phyloP scores from a whole-genome alignment of 2,888 invertebrate species.

The Aporophyla lueneburgensis region DNA sequence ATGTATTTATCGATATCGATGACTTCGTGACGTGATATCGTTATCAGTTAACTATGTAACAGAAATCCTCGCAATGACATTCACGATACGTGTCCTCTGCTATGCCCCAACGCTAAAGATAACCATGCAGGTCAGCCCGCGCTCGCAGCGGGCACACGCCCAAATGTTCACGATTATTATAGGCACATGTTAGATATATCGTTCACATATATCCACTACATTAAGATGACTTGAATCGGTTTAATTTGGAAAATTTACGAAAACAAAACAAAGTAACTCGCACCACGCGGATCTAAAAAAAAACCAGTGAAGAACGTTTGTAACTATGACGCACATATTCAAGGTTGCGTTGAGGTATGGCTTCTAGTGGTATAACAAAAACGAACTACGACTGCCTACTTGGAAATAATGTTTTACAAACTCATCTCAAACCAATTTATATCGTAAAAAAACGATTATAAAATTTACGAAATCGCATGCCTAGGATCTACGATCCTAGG shows the following conservation, averaged over 20 bases:
- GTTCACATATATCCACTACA: conserved; percentile 18
- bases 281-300: conserved; percentile 55
- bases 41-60: conserved; percentile 70
- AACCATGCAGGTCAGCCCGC: conserved; percentile 79
- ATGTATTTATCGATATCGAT: conserved; percentile 30
- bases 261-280: conserved; percentile 33
- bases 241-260: conserved; percentile 40
- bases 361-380: conserved; percentile 59
- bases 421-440: neutral
- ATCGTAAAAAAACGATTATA: neutral
- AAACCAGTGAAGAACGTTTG: conserved; percentile 48
- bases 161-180: conserved; percentile 72
- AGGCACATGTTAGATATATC: conserved; percentile 44
- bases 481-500: neutral
- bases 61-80: conserved; percentile 78
- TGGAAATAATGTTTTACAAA: conserved; percentile 16
- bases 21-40: conserved; percentile 48
- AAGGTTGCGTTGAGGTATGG: conserved; percentile 66
- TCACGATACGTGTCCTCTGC: conserved; percentile 80
- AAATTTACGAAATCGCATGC: conserved; percentile 11
- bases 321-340: conserved; percentile 64
- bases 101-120: conserved; percentile 84
- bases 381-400: conserved; percentile 9
- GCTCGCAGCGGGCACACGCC: conserved; percentile 80
- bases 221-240: neutral